phyloP scores from a whole-genome alignment of 2,888 invertebrate species.

The Nomada fabriciana region DNA sequence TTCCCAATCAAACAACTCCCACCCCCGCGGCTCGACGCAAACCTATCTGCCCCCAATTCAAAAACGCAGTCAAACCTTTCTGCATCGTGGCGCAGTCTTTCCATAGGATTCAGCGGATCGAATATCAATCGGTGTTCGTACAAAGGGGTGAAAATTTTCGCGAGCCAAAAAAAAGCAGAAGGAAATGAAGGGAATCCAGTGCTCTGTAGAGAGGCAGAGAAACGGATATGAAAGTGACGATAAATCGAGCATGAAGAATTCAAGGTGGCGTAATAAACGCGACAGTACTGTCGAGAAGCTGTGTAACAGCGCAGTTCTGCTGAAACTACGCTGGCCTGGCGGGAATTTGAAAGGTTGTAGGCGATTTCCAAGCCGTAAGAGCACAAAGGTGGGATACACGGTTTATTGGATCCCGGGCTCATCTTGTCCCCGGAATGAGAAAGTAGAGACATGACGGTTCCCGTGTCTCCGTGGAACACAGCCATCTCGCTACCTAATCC shows the following conservation, averaged over 20 bases:
- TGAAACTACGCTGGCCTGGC: slow-evolving; percentile 34
- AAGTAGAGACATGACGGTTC: slow-evolving; percentile 35
- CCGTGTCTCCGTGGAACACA: slow-evolving; percentile 40
- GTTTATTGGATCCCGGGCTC: slow-evolving; percentile 59
- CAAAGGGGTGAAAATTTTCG: not conserved
- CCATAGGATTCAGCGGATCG: not conserved
- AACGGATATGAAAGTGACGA: slow-evolving; percentile 20
- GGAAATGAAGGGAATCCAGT: not conserved
- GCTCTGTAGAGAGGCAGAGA: not conserved
- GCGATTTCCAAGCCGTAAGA: slow-evolving; percentile 49
- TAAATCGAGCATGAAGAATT: slow-evolving; percentile 39
- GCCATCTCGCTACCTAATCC: slow-evolving; percentile 43
- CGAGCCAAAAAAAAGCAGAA: no score
- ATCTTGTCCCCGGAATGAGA: slow-evolving; percentile 48
- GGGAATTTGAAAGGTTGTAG: slow-evolving; percentile 58
- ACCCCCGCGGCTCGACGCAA: no score
- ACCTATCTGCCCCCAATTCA: no score
- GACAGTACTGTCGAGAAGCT: slow-evolving; percentile 7
- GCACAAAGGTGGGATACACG: slow-evolving; percentile 50
- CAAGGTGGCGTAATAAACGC: slow-evolving; percentile 25
- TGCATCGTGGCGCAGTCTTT: not conserved
- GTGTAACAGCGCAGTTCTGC: slow-evolving; percentile 37
- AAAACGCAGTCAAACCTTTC: no score
- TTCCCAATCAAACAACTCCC: no score
- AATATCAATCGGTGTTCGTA: not conserved